Conservation (phyloP, 2,113 vertebrate species). For the Planiliza haematocheilus region DNA sequence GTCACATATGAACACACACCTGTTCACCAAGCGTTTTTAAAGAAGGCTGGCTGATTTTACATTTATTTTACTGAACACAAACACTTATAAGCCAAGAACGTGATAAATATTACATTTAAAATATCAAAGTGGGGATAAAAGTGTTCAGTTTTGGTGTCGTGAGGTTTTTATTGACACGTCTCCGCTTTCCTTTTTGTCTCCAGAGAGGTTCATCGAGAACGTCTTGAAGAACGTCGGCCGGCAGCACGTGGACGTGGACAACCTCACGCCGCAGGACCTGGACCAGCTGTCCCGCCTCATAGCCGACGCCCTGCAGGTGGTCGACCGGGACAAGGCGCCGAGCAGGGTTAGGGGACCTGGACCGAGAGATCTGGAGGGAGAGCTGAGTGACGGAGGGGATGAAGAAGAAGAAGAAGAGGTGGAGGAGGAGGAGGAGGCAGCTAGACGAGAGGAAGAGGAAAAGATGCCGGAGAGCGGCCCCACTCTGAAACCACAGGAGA, state of each 20-base stretch:
- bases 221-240: constrained; percentile 86
- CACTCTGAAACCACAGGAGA: constrained; percentile 52
- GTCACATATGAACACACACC: background rate
- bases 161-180: no score
- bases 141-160: no score
- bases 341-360: constrained; percentile 42
- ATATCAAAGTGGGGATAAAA: no score
- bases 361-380: constrained; percentile 60
- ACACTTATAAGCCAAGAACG: no score
- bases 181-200: background rate
- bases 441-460: constrained; percentile 32
- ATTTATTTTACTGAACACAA: no score
- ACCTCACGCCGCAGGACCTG: constrained; percentile 81
- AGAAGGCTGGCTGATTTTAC: no score
- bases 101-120: no score
- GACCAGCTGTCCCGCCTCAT: constrained; percentile 85
- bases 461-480: constrained; percentile 13
- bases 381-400: constrained; percentile 15
- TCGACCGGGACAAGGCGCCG: constrained; percentile 54
- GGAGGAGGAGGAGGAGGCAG: constrained; percentile 17
- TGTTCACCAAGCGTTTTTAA: background rate
- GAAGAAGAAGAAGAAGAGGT: constrained; percentile 19
- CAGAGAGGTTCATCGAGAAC: constrained; percentile 87
- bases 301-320: constrained; percentile 80
- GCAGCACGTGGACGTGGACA: constrained; percentile 82